phyloP scores from a whole-genome alignment of 1,140 invertebrate genomes.

The Monomorium pharaonis region DNA sequence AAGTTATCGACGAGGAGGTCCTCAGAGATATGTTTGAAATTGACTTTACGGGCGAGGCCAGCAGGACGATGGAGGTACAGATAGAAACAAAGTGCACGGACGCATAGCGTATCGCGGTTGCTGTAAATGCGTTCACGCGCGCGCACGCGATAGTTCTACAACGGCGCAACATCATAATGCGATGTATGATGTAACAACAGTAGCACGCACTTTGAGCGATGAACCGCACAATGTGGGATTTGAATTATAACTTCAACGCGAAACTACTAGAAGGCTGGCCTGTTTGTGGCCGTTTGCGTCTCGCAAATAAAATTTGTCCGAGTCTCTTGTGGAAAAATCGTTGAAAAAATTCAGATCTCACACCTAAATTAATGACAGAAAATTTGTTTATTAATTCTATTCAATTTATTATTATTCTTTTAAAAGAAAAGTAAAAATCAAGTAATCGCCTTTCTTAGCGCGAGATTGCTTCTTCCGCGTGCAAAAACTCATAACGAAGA shows the following conservation, averaged over 20 bases:
- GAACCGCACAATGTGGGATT: slow-evolving; percentile 7
- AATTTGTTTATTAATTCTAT: not conserved
- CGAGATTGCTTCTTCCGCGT: too few relatives aligned
- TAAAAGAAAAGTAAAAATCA: too few relatives aligned
- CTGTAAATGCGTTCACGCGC: not conserved
- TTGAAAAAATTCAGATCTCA: too few relatives aligned
- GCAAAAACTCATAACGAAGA: not conserved
- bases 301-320: not conserved
- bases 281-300: not conserved
- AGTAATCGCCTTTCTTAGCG: too few relatives aligned
- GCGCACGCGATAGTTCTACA: not conserved
- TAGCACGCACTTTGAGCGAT: slow-evolving; percentile 27
- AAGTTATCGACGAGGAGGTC: slow-evolving; percentile 81
- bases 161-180: not conserved
- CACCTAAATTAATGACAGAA: not conserved
- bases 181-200: slow-evolving; percentile 41
- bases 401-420: too few relatives aligned
- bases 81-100: slow-evolving; percentile 73
- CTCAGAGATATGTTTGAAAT: slow-evolving; percentile 86
- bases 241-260: slow-evolving; percentile 47
- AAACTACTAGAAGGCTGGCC: not conserved
- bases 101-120: not conserved
- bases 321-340: not conserved
- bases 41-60: slow-evolving; percentile 86
- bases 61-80: slow-evolving; percentile 84